A percentile compares a stretch with the other conserved stretches of the same genome.
phyloP scores from a whole-genome alignment of 2,113 vertebrate genomes.

The Dicrurus megarhynchus region DNA sequence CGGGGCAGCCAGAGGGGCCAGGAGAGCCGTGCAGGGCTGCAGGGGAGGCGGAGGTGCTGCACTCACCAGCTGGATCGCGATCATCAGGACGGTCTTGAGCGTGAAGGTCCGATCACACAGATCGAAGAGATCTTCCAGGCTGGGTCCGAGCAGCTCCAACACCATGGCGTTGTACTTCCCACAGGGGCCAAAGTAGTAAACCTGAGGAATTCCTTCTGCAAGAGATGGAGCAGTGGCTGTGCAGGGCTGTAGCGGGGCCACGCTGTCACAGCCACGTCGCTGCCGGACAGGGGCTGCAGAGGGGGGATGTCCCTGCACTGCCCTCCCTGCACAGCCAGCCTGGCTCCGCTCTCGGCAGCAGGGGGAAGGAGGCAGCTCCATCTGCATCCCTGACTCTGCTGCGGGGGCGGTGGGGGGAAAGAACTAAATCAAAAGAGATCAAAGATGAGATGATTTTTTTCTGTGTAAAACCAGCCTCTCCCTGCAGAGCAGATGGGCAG shows the following conservation, averaged over 20 bases:
- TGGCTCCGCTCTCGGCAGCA: not conserved
- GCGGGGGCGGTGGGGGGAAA: not conserved
- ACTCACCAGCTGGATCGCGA: slow-evolving; percentile 96
- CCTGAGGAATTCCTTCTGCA: slow-evolving; percentile 97
- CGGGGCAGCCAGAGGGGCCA: rapidly evolving
- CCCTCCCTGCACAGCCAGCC: not conserved
- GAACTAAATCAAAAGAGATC: slow-evolving; percentile 3
- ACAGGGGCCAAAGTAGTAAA: slow-evolving; percentile 97
- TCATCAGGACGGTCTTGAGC: slow-evolving; percentile 98
- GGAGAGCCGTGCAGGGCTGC: rapidly evolving
- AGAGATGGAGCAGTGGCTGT: not conserved
- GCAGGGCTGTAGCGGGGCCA: not conserved
- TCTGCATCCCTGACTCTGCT: not conserved
- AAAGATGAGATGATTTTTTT: not conserved
- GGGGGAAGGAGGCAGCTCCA: not conserved
- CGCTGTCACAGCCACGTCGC: rapidly evolving
- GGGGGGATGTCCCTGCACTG: not conserved
- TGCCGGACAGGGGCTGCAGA: not conserved
- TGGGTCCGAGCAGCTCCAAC: slow-evolving; percentile 94
- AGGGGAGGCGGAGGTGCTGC: not conserved
- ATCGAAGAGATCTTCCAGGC: slow-evolving; percentile 97
- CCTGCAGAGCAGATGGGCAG: not conserved
- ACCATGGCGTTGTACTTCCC: slow-evolving; percentile 99
- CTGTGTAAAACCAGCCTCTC: not conserved
- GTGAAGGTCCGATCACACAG: slow-evolving; percentile 96